A percentile compares a stretch with the other conserved stretches of the same genome.
These are phyloP conservation scores for Onychostoma macrolepis DNA, from an alignment of 2,113 vertebrate species.

Conservation along the genomic window DNA sequence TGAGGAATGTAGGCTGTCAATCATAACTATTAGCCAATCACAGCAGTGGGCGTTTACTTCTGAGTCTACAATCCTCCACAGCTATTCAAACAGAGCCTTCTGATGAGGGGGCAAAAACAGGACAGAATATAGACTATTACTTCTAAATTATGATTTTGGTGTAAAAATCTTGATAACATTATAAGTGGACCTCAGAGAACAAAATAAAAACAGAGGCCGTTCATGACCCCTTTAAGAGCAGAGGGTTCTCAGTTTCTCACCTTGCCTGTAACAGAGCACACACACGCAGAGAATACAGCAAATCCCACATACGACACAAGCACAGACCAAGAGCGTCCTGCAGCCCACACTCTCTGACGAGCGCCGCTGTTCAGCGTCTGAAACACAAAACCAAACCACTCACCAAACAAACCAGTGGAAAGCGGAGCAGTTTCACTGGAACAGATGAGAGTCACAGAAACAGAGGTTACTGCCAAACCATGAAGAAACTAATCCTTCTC, in stretches of 20 bases:
- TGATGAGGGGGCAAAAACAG: too few relatives aligned
- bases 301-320: neutral
- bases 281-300: neutral
- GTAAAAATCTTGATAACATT: too few relatives aligned
- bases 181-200: too few relatives aligned
- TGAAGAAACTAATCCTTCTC: neutral
- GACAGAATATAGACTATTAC: too few relatives aligned
- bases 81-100: too few relatives aligned
- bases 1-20: too few relatives aligned
- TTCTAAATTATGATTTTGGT: too few relatives aligned
- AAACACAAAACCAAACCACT: neutral
- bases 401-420: neutral
- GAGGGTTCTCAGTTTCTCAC: neutral
- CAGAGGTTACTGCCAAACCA: too few relatives aligned
- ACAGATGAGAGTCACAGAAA: neutral
- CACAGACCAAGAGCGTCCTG: neutral
- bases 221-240: neutral
- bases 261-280: neutral
- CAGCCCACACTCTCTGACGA: neutral
- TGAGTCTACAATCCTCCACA: too few relatives aligned
- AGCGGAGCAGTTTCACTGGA: neutral
- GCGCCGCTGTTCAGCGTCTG: neutral
- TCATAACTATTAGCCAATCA: too few relatives aligned
- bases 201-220: too few relatives aligned
- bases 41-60: too few relatives aligned